These are phyloP conservation scores for Callinectes sapidus DNA, from an alignment of 2,888 invertebrate species.

Conservation along the genomic window DNA sequence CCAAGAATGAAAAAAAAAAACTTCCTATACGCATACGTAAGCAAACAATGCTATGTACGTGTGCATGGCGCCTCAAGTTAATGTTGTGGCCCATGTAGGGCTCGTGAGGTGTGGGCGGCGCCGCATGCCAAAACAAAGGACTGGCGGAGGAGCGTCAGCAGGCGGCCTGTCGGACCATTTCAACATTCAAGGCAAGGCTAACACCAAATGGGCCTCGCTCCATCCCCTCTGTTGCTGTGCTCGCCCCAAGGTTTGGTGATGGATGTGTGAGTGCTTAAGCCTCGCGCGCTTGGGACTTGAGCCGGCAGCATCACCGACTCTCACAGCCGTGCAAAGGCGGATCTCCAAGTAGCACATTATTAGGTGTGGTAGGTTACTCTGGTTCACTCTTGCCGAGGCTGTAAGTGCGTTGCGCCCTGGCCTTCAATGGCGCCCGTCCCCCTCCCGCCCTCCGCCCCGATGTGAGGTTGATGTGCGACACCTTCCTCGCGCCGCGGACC, in stretches of 20 bases:
- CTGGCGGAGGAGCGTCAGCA: not conserved
- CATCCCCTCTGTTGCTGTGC: not conserved
- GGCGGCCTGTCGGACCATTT: conserved; percentile 20
- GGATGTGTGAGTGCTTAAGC: not conserved
- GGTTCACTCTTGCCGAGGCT: not conserved
- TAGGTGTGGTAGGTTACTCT: conserved; percentile 12
- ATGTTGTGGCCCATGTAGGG: not conserved
- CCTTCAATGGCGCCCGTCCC: not conserved
- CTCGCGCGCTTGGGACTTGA: not conserved
- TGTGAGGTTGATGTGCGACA: conserved; percentile 5
- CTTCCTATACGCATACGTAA: not conserved
- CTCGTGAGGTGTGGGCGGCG: not conserved
- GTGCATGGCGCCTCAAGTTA: not conserved
- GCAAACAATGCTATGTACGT: not conserved
- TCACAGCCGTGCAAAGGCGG: not conserved
- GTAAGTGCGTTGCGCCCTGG: conserved; percentile 27
- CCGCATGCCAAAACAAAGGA: conserved; percentile 32
- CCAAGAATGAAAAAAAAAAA: not conserved
- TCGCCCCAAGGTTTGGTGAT: not conserved
- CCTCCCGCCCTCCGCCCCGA: conserved; percentile 21
- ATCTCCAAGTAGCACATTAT: not conserved
- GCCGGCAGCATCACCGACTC: not conserved
- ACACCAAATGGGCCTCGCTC: conserved; percentile 34
- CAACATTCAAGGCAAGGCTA: conserved; percentile 51
- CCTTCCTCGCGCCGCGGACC: not conserved